Percentiles rank a stretch among this genome's conserved stretches.
These are phyloP conservation scores for Paramacrobiotus metropolitanus DNA, from an alignment of 1,140 invertebrate species.

Conservation along the genomic window DNA sequence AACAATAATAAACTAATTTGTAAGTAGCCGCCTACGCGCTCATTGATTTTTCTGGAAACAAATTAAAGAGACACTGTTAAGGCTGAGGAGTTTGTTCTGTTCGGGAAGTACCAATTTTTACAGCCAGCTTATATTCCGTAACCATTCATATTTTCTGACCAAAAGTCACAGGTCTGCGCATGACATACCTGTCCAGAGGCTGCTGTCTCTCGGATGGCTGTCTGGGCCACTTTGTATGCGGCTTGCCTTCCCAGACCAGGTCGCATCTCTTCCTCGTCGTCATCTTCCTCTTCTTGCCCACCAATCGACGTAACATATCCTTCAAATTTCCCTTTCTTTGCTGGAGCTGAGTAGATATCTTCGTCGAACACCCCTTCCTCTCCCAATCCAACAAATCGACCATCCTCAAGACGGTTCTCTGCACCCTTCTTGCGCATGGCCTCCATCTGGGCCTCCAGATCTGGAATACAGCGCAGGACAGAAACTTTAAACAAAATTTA, in stretches of 20 bases:
- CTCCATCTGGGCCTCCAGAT: background rate
- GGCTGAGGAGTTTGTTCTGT: too few relatives aligned
- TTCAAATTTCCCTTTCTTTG: slow-evolving; percentile 52
- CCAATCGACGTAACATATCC: slow-evolving; percentile 88
- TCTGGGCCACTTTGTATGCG: background rate
- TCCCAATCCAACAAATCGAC: slow-evolving; percentile 53
- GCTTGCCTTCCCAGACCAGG: background rate
- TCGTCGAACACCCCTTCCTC: slow-evolving; percentile 69
- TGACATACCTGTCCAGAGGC: background rate
- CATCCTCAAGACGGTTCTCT: slow-evolving; percentile 27
- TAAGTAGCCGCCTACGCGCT: too few relatives aligned
- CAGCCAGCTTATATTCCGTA: too few relatives aligned
- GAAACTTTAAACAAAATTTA: too few relatives aligned
- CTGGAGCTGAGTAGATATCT: slow-evolving; percentile 69
- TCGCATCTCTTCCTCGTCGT: slow-evolving; percentile 33
- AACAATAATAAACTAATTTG: too few relatives aligned
- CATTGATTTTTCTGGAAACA: too few relatives aligned
- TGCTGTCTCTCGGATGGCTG: background rate
- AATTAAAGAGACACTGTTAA: too few relatives aligned
- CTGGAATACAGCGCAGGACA: background rate
- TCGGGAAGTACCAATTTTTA: too few relatives aligned
- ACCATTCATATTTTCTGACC: too few relatives aligned
- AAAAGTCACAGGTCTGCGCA: too few relatives aligned
- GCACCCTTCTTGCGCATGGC: slow-evolving; percentile 7
- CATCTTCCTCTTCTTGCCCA: slow-evolving; percentile 51